A percentile compares a stretch with the other conserved stretches of the same genome.
Conservation (phyloP, 2,797 vertebrate species). For the Sebastolobus altivelis region DNA sequence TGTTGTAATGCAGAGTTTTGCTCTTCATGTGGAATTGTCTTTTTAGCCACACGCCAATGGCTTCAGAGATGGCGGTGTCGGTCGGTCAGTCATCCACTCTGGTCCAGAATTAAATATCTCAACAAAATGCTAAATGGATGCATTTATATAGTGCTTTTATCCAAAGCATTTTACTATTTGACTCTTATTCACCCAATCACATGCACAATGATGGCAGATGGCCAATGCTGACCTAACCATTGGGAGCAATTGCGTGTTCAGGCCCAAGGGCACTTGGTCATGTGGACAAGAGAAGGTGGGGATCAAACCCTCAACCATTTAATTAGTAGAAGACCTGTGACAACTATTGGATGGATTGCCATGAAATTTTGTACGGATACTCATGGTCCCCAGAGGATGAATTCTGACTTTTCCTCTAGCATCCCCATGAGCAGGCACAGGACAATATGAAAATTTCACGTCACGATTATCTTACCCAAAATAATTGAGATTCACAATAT, state of each 20-base stretch:
- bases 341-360: neutral
- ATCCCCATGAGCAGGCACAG: neutral
- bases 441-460: too few species aligned
- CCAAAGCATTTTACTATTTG: neutral
- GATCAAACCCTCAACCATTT: neutral
- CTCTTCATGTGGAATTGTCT: conserved; percentile 2
- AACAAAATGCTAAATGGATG: neutral
- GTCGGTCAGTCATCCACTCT: neutral
- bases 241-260: neutral
- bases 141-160: neutral
- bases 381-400: neutral
- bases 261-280: neutral
- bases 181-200: neutral
- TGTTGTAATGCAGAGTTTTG: conserved; percentile 1
- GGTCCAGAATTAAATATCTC: neutral
- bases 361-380: neutral
- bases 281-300: neutral
- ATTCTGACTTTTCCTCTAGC: neutral
- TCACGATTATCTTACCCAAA: too few species aligned
- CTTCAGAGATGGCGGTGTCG: neutral
- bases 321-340: neutral
- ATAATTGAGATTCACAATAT: too few species aligned
- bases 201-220: neutral
- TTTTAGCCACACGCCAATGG: neutral
- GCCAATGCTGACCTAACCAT: neutral